Percentiles rank a stretch among this genome's conserved stretches.
Evolutionary conservation across 2,113 vertebrate genomes (phyloP).

Genomic region (Shinisaurus crocodilurus): DNA sequence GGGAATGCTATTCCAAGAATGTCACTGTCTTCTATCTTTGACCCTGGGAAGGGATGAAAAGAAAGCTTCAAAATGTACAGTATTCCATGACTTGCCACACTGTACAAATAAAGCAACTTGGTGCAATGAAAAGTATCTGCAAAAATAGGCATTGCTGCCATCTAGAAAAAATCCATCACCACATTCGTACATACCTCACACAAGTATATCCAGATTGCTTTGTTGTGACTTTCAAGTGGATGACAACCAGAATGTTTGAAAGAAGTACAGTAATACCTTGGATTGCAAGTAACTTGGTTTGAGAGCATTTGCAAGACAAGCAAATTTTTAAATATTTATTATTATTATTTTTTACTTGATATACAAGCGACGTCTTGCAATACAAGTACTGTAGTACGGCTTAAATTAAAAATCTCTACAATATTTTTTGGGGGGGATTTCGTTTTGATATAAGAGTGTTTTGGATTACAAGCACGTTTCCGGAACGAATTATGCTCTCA

Average conservation of each 20-base stretch:
- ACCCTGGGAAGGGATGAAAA: slow-evolving; percentile 26
- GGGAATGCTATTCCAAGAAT: slow-evolving; percentile 59
- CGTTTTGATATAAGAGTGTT: too few relatives aligned
- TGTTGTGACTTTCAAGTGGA: background rate
- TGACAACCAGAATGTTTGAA: background rate
- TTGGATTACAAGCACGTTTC: too few relatives aligned
- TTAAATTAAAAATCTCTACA: too few relatives aligned
- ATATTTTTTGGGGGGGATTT: too few relatives aligned
- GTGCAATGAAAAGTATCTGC: slow-evolving; percentile 2
- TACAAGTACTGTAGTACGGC: too few relatives aligned
- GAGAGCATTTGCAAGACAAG: too few relatives aligned
- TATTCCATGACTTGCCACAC: slow-evolving; percentile 19
- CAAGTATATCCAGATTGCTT: background rate
- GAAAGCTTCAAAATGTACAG: slow-evolving; percentile 29
- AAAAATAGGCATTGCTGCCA: background rate
- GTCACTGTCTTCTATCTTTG: slow-evolving; percentile 64
- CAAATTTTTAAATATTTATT: too few relatives aligned
- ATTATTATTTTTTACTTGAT: too few relatives aligned
- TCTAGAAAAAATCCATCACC: background rate
- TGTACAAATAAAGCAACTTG: slow-evolving; percentile 24
- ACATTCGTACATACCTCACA: background rate
- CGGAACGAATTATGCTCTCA: too few relatives aligned
- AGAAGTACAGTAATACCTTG: too few relatives aligned
- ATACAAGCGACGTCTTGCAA: too few relatives aligned
- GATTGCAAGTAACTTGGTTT: too few relatives aligned